A percentile compares a stretch with the other conserved stretches of the same genome.
Conservation (phyloP, 2,888 invertebrate genomes). For the Drosophila dives region DNA sequence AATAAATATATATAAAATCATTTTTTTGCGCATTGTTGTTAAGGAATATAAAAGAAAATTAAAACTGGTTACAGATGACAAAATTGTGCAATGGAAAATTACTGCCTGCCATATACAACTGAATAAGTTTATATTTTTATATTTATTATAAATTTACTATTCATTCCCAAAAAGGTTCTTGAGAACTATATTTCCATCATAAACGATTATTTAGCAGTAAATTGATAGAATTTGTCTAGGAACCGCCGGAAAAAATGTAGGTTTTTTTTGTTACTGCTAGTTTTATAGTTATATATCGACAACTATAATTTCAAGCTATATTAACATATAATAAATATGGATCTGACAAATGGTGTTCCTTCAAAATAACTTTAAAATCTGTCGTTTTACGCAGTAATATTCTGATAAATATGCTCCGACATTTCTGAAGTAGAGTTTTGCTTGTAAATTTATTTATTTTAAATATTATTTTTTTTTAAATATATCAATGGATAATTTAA, state of each 20-base stretch:
- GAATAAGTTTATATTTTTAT: not conserved
- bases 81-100: not conserved
- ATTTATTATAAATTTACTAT: not conserved
- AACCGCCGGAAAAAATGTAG: accelerated
- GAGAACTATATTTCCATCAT: not conserved
- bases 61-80: not conserved
- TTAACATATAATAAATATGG: not conserved
- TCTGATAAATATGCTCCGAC: not conserved
- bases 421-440: not conserved
- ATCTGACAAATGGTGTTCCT: not conserved
- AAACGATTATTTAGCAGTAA: not conserved
- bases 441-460: not conserved
- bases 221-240: too few relatives aligned
- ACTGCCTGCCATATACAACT: not conserved
- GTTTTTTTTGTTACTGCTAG: too few relatives aligned
- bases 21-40: too few relatives aligned
- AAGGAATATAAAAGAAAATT: not conserved
- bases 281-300: too few relatives aligned
- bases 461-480: not conserved
- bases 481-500: not conserved
- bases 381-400: too few relatives aligned
- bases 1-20: not conserved
- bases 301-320: not conserved
- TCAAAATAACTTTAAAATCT: not conserved
- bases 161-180: not conserved